phyloP scores from a whole-genome alignment of 2,113 vertebrate genomes.

The Lates calcarifer region DNA sequence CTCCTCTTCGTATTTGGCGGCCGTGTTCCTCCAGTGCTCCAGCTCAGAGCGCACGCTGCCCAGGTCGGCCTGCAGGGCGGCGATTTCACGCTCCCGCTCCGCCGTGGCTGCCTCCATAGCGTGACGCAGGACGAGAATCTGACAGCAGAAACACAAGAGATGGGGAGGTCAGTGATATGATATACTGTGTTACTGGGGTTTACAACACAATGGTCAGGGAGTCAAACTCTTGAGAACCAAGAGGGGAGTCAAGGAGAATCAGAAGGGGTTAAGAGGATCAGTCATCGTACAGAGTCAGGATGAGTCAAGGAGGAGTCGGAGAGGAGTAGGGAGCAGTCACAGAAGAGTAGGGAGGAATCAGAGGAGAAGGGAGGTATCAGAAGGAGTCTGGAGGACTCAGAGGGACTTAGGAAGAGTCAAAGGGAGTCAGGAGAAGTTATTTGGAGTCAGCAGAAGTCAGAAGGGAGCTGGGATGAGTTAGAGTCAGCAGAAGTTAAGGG shows the following conservation, averaged over 20 bases:
- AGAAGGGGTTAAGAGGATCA: too few relatives aligned
- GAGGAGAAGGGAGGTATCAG: not conserved
- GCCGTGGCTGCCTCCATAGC: slow-evolving; percentile 88
- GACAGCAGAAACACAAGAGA: not conserved
- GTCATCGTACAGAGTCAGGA: not conserved
- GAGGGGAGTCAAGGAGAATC: not conserved
- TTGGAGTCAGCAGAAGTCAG: not conserved
- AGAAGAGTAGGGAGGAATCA: not conserved
- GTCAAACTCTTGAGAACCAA: not conserved
- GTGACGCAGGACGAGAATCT: slow-evolving; percentile 90
- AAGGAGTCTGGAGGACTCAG: not conserved
- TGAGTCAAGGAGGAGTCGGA: not conserved
- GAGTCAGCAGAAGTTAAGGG: not conserved
- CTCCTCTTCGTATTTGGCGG: slow-evolving; percentile 91
- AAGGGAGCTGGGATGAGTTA: not conserved
- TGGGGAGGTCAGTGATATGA: not conserved
- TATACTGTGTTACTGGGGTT: not conserved
- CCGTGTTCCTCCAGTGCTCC: slow-evolving; percentile 90
- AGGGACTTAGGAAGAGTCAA: not conserved
- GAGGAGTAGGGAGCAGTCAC: not conserved
- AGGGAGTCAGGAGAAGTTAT: not conserved
- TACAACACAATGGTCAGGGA: not conserved
- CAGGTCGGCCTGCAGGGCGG: slow-evolving; percentile 90
- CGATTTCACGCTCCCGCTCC: slow-evolving; percentile 90
- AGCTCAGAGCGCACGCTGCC: slow-evolving; percentile 87